Evolutionary conservation across 2,888 invertebrate genomes (phyloP), one percentile per base, ranked within the genome.

Genomic region (Heliconius ethilla): DNA sequence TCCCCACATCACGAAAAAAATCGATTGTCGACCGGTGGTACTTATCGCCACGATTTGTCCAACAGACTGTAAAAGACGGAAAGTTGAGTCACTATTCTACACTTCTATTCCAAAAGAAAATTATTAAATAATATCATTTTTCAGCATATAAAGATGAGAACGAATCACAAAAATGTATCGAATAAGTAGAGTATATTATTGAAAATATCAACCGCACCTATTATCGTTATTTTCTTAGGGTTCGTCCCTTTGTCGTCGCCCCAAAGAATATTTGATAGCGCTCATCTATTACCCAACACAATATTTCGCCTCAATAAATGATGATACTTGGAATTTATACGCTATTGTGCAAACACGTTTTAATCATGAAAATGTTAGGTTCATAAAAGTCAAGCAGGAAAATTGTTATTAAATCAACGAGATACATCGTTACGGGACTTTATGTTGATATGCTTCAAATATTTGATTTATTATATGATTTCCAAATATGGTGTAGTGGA

Each of bases 271-370:
- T 88, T 88, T 90, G 87, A 90, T 91, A 88, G 86, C 84, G 79
- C 85, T 86, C 89, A 90, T 92, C 86, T 87, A 89, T 91, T 87
- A 85, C 82, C 82, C 87, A 86, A 89, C 87, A 90, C 87, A 89
- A 89, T 89, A 90, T 90, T 79, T 70, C 73, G 70, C 85, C 86
- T 87, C 88, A 84, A 90, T 91, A 92, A 67, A 67, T 67, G 67
- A 92, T 90, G 90, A 90, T 89, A 87, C 89, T 89, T 88, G 83
- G 84, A 86, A 90, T 90, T 89, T 89, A 89, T 89, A 88, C 87
- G 83, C 85, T 74, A 76, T 78, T 75, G 55, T 27, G 40, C 51
- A 69, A 72, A 75, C 70, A 79, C 65, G 37, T 79, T 75, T 51
- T 69, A 74, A 70, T 76, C 29, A 25, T 70, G 63, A 40, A 63